Evolutionary conservation across 92 coral and sea anemone genomes (phyloP).

Genomic region (Meandrina meandrites): DNA sequence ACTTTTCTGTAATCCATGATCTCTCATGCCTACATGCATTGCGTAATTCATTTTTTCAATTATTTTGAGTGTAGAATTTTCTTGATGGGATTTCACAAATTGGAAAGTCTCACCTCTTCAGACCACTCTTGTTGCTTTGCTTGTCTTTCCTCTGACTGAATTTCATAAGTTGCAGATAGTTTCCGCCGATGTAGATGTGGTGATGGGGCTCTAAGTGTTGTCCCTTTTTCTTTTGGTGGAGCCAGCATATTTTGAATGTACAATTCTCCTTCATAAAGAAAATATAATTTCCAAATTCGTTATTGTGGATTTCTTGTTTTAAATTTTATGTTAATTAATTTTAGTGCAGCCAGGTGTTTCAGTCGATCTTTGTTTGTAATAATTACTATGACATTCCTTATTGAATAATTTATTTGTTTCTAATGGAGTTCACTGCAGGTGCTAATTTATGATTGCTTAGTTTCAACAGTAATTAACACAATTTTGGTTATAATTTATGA

Average conservation of each 20-base stretch:
- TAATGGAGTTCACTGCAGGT: background rate
- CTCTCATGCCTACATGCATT: background rate
- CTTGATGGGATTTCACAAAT: background rate
- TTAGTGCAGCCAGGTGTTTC: conserved; percentile 23
- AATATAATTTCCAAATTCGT: background rate
- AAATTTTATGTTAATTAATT: background rate
- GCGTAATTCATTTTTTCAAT: background rate
- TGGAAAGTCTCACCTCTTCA: background rate
- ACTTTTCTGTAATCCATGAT: background rate
- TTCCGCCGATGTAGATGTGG: conserved; percentile 12
- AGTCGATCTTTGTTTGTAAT: background rate
- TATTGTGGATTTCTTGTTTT: background rate
- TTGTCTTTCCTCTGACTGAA: conserved; percentile 6
- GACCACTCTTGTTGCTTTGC: conserved; percentile 21
- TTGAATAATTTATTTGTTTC: background rate
- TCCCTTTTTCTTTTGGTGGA: conserved; percentile 18
- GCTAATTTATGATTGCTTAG: background rate
- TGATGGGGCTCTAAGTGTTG: conserved; percentile 1
- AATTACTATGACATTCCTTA: background rate
- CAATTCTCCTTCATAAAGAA: background rate
- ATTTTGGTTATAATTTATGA: background rate
- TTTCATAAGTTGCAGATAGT: conserved; percentile 9
- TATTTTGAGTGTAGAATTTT: background rate
- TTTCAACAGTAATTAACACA: background rate
- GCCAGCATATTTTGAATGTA: conserved; percentile 1